Evolutionary conservation across 2,797 vertebrate species (phyloP), one percentile per base, ranked within the genome.

Genomic region (Phyllotis vaccarum): DNA sequence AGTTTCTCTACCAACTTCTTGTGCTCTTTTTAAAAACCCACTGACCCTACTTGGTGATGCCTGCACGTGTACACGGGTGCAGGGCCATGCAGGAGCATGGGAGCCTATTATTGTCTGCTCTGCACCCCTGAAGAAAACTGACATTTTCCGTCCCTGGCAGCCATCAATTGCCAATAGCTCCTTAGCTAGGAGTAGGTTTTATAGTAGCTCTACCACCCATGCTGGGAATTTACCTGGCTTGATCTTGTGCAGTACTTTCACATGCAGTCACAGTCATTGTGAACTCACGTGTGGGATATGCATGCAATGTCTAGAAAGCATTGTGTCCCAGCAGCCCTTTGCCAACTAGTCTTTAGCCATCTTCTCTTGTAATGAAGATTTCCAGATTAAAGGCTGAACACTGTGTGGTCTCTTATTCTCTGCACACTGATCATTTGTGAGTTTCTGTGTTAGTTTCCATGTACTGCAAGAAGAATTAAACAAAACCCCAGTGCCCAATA

Each of bases 1-100:
- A 49, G 31, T 70, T 87, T n/a, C 7, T 24, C 16, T 40, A n/a
- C n/a, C 49, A 40, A 21, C 27, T 87, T 72, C 49, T 27, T 31
- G 27, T 46, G 40, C 21, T 37, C 16, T 62, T 2, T 31, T 62
- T 12, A n/a, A 31, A 60, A 82, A 62, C 3, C n/a, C 21, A 8
- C 3, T 4, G n/a, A 12, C 7, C 21, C 24, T 11, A 10, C 34
- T 17, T 52, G 17, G 34, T 29, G 34, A 12, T 29, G 8, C 85
- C 16, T 29, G n/a, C 6, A 13, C 5, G 0, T 37, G 13, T 19
- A 16, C 34, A 12, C 3, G 24, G 43, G 22, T 11, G 2, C 14
- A 52, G 22, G 11, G 46, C 29, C 62, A 66, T n/a, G 12, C 17
- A 14, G 43, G 64, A 68, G 34, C 7, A 31, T 6, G 8, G 31